Conservation (phyloP, 2,113 vertebrate genomes). For the Sebastes schlegelii region DNA sequence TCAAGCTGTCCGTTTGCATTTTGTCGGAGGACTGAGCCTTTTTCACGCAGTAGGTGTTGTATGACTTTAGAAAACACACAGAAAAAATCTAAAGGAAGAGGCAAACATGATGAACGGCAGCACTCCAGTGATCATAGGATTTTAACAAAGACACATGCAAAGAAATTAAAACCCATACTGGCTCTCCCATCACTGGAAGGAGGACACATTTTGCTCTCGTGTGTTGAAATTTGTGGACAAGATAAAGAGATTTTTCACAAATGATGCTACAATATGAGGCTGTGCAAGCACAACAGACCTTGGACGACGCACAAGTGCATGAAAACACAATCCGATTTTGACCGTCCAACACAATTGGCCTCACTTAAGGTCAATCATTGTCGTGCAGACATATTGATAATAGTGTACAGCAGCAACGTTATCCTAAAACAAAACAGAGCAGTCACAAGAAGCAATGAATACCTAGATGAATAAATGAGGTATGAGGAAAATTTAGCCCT, state of each 20-base stretch:
- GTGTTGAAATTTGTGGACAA: background rate
- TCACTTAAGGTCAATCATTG: conserved; percentile 38
- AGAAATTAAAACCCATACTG: conserved; percentile 1
- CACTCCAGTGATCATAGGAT: background rate
- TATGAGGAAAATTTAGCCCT: background rate
- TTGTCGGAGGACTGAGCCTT: background rate
- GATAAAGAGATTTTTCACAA: background rate
- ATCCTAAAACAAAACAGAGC: conserved; percentile 42
- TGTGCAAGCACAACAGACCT: background rate
- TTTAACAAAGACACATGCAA: conserved; percentile 6
- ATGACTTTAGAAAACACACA: background rate
- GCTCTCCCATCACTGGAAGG: background rate
- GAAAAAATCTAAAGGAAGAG: background rate
- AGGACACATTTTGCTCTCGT: background rate
- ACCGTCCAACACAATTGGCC: background rate
- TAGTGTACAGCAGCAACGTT: background rate
- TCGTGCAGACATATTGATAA: conserved; percentile 39
- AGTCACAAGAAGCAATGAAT: conserved; percentile 24
- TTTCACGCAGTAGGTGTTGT: background rate
- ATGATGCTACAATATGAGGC: background rate
- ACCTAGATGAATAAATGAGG: conserved; percentile 9
- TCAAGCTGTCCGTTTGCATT: background rate
- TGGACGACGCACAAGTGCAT: background rate
- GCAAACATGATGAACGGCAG: background rate
- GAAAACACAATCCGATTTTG: conserved; percentile 26